phyloP scores from a whole-genome alignment of 2,888 invertebrate genomes.

The Globia sparganii region DNA sequence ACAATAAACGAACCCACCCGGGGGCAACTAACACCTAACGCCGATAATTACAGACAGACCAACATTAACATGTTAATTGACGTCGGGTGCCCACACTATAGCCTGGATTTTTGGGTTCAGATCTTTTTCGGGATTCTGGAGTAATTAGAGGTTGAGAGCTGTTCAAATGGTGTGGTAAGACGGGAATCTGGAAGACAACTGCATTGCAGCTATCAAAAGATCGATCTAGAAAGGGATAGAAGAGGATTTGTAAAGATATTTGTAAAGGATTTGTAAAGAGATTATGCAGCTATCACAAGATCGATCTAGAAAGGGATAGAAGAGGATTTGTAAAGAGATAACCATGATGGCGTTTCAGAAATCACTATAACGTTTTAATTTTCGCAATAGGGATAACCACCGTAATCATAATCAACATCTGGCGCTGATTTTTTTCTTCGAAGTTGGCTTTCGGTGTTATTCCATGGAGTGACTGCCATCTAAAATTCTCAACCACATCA shows the following conservation, averaged over 20 bases:
- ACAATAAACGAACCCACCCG: conserved; percentile 56
- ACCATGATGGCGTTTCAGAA: too few species aligned
- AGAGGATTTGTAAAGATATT: not conserved
- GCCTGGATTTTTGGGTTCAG: conserved; percentile 37
- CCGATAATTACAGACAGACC: conserved; percentile 60
- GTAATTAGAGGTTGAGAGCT: conserved; percentile 2
- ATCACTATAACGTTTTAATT: too few species aligned
- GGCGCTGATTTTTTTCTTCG: not conserved
- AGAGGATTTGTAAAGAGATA: too few species aligned
- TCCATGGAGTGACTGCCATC: not conserved
- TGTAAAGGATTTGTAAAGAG: too few species aligned
- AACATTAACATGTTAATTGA: conserved; percentile 65
- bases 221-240: not conserved
- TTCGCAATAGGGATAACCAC: not conserved
- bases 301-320: too few species aligned
- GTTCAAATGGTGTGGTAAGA: not conserved
- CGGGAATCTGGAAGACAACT: not conserved
- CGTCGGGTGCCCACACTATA: conserved; percentile 58
- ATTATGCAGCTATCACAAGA: too few species aligned
- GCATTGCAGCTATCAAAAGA: not conserved
- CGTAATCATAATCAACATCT: too few species aligned
- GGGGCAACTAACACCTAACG: conserved; percentile 65
- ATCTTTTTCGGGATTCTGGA: conserved; percentile 17
- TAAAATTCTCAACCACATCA: not conserved
- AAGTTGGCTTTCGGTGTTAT: not conserved